These are phyloP conservation scores for Psammodynastes pulverulentus DNA, from an alignment of 2,113 vertebrate genomes.

Conservation along the genomic window DNA sequence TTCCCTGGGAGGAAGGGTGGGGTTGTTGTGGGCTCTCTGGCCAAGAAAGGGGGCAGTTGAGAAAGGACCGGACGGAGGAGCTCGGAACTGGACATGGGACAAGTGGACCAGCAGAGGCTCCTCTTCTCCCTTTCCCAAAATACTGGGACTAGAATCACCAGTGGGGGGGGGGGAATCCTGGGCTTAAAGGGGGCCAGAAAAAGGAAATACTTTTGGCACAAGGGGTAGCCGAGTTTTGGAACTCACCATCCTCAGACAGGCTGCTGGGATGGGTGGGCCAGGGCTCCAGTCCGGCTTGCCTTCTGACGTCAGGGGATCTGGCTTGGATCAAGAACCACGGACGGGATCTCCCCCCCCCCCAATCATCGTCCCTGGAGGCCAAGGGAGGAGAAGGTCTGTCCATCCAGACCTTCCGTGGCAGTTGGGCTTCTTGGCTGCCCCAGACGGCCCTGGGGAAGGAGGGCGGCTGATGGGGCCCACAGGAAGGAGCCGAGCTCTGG, in stretches of 20 bases:
- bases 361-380: not conserved
- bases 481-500: not conserved
- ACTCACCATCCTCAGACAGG: accelerated
- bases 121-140: not conserved
- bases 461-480: not conserved
- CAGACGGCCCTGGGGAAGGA: not conserved
- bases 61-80: no score
- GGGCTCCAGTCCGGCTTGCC: not conserved
- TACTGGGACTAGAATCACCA: not conserved
- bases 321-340: not conserved
- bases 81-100: not conserved
- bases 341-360: not conserved
- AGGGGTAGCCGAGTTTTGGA: not conserved
- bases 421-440: not conserved
- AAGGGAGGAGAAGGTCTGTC: not conserved
- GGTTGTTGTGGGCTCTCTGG: not conserved
- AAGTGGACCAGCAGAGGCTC: not conserved
- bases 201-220: not conserved
- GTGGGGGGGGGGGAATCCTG: not conserved
- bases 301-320: no score
- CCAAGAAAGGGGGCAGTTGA: not conserved
- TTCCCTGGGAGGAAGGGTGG: not conserved
- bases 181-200: not conserved
- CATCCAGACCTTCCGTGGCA: not conserved
- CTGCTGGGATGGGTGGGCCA: not conserved